Evolutionary conservation across 1,140 invertebrate species (phyloP), one percentile per base, ranked within the genome.

Genomic region (Chionoecetes opilio): DNA sequence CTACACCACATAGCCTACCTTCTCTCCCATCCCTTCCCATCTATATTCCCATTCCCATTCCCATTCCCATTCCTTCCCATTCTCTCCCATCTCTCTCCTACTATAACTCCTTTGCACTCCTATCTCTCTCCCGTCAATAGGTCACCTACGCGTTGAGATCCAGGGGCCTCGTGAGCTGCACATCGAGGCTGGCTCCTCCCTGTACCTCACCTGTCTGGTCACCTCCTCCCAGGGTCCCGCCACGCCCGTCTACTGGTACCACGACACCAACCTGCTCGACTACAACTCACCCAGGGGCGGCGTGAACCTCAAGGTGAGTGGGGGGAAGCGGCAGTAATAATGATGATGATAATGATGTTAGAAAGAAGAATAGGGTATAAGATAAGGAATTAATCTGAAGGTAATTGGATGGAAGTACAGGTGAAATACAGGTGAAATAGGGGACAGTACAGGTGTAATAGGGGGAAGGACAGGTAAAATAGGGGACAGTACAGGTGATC

Each of bases 231-330:
- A 21, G 9, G 91, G 91, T 0, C 91, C 91, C 32, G 31, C 91
- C 21, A 63, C 91, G 1, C 91, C 84, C 14, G 82, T 92, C 91
- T 92, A 92, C 38, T 92, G 91, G 91, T 92, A 92, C 26, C 91
- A 92, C 82, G 82, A 92, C 82, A 92, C 46, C 34, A 82, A 82
- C 26, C 91, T 92, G 26, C 84, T 92, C 6, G 91, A 92, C 38
- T 92, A 92, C 82, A 92, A 92, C 38, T 92, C 91, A 6, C 91
- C 91, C 75, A 92, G 91, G 75, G 91, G 91, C 21, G 91, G 91
- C 31, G 82, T 92, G 35, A 92, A 92, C 35, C 75, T 92, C 21
- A 82, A 92, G 63, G 91, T 92, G 82, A 26, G 38, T 31, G 34
- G 17, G 29, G 21, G 11, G 11, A 31, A 8, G 21, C 14, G n/a